Conservation (phyloP, 2,797 vertebrate species). For the Macrochelys suwanniensis region DNA sequence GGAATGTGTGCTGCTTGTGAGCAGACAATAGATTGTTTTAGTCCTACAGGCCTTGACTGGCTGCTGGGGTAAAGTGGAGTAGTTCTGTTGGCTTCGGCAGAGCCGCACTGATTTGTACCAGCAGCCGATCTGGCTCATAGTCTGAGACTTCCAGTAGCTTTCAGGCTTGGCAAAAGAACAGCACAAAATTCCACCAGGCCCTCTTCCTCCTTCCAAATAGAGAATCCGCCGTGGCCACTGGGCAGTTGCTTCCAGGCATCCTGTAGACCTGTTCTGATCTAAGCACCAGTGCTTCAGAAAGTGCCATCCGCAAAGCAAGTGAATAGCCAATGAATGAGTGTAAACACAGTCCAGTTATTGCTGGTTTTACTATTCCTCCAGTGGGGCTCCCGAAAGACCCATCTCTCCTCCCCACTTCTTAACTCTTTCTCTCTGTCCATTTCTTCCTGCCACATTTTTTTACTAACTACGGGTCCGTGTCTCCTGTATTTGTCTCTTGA, state of each 20-base stretch:
- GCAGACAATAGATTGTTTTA: neutral
- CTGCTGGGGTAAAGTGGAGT: neutral
- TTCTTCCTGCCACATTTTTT: slow-evolving; percentile 53
- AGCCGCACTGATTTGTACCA: neutral
- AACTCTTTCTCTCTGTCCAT: slow-evolving; percentile 60
- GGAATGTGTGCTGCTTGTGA: neutral
- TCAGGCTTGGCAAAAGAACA: neutral
- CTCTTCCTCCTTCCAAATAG: neutral
- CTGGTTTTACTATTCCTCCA: neutral
- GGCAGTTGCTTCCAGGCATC: neutral
- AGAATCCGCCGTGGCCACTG: too few relatives aligned
- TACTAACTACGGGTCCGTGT: slow-evolving; percentile 49
- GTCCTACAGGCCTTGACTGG: neutral
- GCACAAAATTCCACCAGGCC: neutral
- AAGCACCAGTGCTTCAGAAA: neutral
- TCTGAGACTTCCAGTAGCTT: neutral
- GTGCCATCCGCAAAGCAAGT: neutral
- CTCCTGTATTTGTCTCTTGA: slow-evolving; percentile 52
- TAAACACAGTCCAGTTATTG: neutral
- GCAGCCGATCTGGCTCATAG: neutral
- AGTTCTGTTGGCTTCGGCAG: neutral
- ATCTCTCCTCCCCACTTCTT: slow-evolving; percentile 31
- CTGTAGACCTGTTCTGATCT: neutral
- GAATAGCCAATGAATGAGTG: neutral
- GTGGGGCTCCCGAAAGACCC: neutral